Evolutionary conservation across 2,113 vertebrate genomes (phyloP).

Genomic region (Scomber colias): DNA sequence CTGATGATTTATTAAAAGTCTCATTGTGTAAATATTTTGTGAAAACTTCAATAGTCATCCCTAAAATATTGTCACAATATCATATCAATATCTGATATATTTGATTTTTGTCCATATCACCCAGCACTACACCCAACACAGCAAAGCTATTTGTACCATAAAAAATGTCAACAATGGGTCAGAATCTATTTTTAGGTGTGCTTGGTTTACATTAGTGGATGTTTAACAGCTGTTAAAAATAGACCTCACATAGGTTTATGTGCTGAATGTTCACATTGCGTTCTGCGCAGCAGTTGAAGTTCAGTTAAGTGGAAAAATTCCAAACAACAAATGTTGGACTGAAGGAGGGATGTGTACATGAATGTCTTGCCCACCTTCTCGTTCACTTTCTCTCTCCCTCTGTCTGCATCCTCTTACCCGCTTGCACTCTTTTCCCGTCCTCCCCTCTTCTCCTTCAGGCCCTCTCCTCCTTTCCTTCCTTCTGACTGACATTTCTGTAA

Average conservation of each 20-base stretch:
- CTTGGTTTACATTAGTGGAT: slow-evolving; percentile 5
- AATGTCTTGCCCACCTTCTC: slow-evolving; percentile 19
- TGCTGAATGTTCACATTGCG: slow-evolving; percentile 13
- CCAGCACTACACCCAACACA: not conserved
- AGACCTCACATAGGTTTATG: not conserved
- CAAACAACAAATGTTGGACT: slow-evolving; percentile 57
- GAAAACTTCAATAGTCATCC: too few species aligned
- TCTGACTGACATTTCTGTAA: slow-evolving; percentile 79
- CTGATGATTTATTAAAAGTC: too few species aligned
- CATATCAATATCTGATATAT: not conserved
- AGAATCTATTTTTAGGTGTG: not conserved
- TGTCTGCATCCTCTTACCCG: slow-evolving; percentile 10
- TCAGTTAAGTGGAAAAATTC: slow-evolving; percentile 66
- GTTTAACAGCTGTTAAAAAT: slow-evolving; percentile 27
- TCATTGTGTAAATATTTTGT: too few species aligned
- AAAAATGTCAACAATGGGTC: too few species aligned
- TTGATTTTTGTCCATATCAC: not conserved
- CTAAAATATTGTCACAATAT: too few species aligned
- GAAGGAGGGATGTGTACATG: slow-evolving; percentile 37
- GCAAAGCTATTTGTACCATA: too few species aligned
- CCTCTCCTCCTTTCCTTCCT: slow-evolving; percentile 47
- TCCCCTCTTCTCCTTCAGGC: slow-evolving; percentile 21
- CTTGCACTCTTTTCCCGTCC: not conserved
- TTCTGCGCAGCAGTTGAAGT: slow-evolving; percentile 32
- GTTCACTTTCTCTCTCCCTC: not conserved